A percentile compares a stretch with the other conserved stretches of the same genome.
These are phyloP conservation scores for Scleropages formosus DNA, from an alignment of 2,797 vertebrate species.

Conservation along the genomic window DNA sequence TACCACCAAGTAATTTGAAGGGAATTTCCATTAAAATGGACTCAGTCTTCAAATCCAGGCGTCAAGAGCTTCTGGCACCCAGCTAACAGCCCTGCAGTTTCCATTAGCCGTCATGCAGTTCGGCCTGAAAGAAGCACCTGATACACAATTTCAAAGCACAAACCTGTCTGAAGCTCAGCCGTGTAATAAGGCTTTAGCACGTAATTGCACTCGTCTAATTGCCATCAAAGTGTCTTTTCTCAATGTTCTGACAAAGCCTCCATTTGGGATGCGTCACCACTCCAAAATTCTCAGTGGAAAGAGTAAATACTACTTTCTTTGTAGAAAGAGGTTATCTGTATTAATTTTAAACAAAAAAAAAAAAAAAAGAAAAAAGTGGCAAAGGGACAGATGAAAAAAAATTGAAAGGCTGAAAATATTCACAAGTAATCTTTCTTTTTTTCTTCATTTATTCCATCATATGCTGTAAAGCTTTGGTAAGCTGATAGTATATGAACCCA, in stretches of 20 bases:
- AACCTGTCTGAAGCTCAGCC: conserved; percentile 15
- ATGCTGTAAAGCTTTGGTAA: too few species aligned
- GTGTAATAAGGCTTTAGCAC: background rate
- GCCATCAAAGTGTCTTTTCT: background rate
- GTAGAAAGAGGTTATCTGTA: too few species aligned
- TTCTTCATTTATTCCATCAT: too few species aligned
- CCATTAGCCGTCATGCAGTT: background rate
- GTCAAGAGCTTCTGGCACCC: background rate
- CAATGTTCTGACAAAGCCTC: background rate
- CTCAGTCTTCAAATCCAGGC: background rate
- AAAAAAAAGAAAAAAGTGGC: too few species aligned
- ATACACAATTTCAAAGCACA: background rate
- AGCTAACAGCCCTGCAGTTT: background rate
- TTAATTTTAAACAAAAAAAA: too few species aligned
- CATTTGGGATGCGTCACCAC: background rate
- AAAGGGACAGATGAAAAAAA: too few species aligned
- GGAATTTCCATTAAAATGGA: background rate
- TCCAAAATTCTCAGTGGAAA: conserved; percentile 3
- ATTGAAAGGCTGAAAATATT: too few species aligned
- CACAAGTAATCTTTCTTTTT: too few species aligned
- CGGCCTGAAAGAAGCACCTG: background rate
- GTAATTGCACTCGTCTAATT: background rate
- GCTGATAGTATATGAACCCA: too few species aligned
- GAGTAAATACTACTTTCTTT: background rate
- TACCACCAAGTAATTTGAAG: background rate